A percentile compares a stretch with the other conserved stretches of the same genome.
phyloP scores from a whole-genome alignment of 2,113 vertebrate species.

The Planiliza haematocheilus region DNA sequence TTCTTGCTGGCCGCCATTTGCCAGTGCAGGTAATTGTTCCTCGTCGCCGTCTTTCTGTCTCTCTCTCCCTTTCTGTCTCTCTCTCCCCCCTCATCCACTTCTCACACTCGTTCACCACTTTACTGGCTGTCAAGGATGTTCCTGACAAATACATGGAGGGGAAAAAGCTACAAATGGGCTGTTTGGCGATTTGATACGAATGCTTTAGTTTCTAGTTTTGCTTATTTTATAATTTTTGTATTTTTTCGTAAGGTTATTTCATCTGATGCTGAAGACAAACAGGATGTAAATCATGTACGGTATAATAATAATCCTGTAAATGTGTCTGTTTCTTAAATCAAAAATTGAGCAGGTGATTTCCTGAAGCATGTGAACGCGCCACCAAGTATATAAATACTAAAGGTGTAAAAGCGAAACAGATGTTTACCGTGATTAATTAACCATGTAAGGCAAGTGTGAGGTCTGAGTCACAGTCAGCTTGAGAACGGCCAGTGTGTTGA shows the following conservation, averaged over 20 bases:
- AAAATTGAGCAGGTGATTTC: too few relatives aligned
- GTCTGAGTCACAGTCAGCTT: too few relatives aligned
- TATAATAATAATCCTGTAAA: too few relatives aligned
- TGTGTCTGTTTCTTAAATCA: too few relatives aligned
- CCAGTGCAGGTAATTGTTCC: slow-evolving; percentile 57
- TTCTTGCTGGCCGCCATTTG: slow-evolving; percentile 47
- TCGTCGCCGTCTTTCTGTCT: slow-evolving; percentile 23
- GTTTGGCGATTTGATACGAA: not conserved
- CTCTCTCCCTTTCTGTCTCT: too few relatives aligned
- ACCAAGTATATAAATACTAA: not conserved
- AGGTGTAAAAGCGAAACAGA: too few relatives aligned
- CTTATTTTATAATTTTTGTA: too few relatives aligned
- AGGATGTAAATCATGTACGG: too few relatives aligned
- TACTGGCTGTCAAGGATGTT: slow-evolving; percentile 7
- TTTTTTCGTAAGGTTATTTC: too few relatives aligned
- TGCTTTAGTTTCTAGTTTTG: not conserved
- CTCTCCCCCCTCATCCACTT: too few relatives aligned
- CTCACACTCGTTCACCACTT: slow-evolving; percentile 38
- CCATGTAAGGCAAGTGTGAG: too few relatives aligned
- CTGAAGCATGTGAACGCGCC: not conserved
- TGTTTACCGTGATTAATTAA: not conserved
- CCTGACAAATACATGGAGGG: not conserved
- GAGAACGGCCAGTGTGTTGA: too few relatives aligned
- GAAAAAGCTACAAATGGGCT: not conserved
- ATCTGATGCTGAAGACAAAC: not conserved